These are phyloP conservation scores for Zaprionus camerounensis DNA, from an alignment of 1,140 invertebrate species.

Conservation along the genomic window DNA sequence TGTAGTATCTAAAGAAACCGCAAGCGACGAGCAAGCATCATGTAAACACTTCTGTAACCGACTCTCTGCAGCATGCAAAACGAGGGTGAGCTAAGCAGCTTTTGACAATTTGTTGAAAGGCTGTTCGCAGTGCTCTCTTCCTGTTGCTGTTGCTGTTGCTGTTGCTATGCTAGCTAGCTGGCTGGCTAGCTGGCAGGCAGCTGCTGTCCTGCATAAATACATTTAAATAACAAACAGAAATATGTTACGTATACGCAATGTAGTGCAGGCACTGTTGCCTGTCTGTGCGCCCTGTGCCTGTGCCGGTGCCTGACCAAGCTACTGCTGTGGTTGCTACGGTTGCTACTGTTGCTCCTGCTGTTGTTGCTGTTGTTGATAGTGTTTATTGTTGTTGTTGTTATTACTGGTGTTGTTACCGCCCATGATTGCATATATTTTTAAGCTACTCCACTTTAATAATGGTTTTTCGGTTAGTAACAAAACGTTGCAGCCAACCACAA, in stretches of 20 bases:
- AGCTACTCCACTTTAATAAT: conserved; percentile 77
- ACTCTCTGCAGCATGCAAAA: conserved; percentile 32
- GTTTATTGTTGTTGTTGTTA: conserved; percentile 29
- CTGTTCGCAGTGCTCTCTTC: neutral
- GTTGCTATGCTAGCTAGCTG: conserved; percentile 29
- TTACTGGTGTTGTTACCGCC: conserved; percentile 54
- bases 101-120: conserved; percentile 79
- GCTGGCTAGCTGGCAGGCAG: conserved; percentile 33
- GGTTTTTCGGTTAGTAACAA: conserved; percentile 68
- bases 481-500: conserved; percentile 50
- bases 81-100: conserved; percentile 58
- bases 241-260: conserved; percentile 79
- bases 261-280: conserved; percentile 33
- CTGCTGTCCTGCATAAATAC: conserved; percentile 76
- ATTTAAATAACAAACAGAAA: conserved; percentile 76
- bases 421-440: conserved; percentile 75
- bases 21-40: conserved; percentile 3
- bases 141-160: conserved; percentile 23
- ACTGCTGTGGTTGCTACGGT: neutral
- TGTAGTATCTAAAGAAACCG: conserved; percentile 24
- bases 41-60: conserved; percentile 44
- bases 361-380: conserved; percentile 2
- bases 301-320: conserved; percentile 6
- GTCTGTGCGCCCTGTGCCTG: neutral
- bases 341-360: neutral